Percentiles rank a stretch among this genome's conserved stretches.
Conservation (phyloP, 2,797 vertebrate genomes). For the Triplophysa bombifrons region DNA sequence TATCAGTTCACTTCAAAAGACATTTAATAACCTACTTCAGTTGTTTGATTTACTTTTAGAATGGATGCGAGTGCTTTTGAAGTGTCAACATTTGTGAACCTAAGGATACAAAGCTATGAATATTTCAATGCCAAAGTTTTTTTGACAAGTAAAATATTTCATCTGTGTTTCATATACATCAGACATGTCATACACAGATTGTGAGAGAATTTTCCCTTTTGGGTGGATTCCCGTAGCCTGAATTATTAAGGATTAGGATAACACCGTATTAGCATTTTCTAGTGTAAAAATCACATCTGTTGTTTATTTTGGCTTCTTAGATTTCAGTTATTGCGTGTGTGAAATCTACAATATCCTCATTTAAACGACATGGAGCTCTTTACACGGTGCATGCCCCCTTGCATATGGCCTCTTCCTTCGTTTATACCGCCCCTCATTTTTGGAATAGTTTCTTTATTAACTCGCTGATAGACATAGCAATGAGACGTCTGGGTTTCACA, state of each 20-base stretch:
- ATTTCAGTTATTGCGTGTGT: neutral
- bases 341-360: neutral
- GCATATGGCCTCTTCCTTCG: constrained; percentile 8
- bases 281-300: neutral
- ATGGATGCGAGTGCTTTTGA: too few relatives aligned
- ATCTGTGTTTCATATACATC: too few relatives aligned
- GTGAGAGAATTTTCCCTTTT: too few relatives aligned
- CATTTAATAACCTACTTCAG: too few relatives aligned
- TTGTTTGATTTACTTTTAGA: too few relatives aligned
- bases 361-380: neutral
- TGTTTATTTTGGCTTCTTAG: neutral
- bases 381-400: neutral
- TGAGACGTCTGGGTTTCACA: constrained; percentile 42
- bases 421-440: constrained; percentile 46
- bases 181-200: too few relatives aligned
- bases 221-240: neutral
- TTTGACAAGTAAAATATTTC: too few relatives aligned
- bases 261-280: neutral
- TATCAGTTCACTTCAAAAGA: too few relatives aligned
- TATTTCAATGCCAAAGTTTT: too few relatives aligned
- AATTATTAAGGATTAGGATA: neutral
- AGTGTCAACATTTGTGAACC: too few relatives aligned
- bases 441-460: constrained; percentile 61
- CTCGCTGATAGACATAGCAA: constrained; percentile 52
- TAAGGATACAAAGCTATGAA: too few relatives aligned